Evolutionary conservation across 2,113 vertebrate genomes (phyloP).

Genomic region (Daubentonia madagascariensis): DNA sequence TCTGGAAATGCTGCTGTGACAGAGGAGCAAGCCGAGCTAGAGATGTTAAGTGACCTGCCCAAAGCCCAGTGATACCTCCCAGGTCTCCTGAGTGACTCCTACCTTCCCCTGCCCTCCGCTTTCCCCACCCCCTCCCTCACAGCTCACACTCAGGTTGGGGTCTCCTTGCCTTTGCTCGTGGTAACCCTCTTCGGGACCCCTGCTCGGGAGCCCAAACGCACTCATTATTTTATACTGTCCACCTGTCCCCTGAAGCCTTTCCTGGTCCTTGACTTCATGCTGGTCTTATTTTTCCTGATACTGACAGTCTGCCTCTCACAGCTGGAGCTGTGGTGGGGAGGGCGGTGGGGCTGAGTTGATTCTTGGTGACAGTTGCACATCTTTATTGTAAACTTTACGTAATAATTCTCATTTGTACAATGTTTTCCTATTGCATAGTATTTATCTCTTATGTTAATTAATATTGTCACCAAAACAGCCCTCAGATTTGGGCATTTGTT

Average conservation of each 20-base stretch:
- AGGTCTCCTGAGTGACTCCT: neutral
- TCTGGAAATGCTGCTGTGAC: neutral
- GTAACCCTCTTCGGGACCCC: neutral
- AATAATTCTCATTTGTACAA: too few species aligned
- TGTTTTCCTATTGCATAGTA: too few species aligned
- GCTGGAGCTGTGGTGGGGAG: neutral
- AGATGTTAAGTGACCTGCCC: neutral
- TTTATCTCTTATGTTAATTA: too few species aligned
- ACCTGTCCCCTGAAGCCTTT: neutral
- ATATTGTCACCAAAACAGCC: too few species aligned
- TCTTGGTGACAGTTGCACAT: too few species aligned
- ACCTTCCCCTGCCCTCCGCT: too few species aligned
- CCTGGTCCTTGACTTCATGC: neutral
- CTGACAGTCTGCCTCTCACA: neutral
- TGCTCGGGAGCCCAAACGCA: neutral
- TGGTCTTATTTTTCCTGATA: neutral
- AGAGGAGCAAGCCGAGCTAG: too few species aligned
- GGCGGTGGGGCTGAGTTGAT: neutral
- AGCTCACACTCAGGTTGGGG: neutral
- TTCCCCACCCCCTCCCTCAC: neutral
- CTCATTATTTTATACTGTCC: neutral
- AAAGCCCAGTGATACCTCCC: fast-evolving
- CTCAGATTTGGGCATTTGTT: neutral
- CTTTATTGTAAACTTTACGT: neutral
- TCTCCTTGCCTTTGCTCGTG: neutral